Base-by-base conservation (phyloP, 2,797 vertebrate genomes). In the Pseudocheirus occidentalis region DNA sequence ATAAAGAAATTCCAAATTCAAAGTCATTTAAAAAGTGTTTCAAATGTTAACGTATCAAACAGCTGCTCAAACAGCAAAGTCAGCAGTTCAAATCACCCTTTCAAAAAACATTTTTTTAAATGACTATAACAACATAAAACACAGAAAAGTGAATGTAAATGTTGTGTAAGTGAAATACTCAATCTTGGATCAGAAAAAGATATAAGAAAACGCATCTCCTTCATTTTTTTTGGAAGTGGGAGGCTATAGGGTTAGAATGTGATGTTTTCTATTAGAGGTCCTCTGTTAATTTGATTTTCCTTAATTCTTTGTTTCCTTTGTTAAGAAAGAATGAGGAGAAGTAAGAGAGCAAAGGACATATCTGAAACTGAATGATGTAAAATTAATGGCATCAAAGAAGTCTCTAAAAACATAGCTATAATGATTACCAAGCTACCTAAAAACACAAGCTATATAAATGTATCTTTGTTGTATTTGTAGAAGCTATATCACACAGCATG, bases 381-480 rank as follows among this genome's bases (percentile, higher is more conserved):
- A 46, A 31, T 13, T 62, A 55, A 93, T 46, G 10, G 13, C 31
- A 90, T 95, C 31, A 57, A 54, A 52, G 21, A 55, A 18, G n/a
- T 27, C 28, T 93, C 89, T 29, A 24, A 73, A 92, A 94, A 95
- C 93, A 46, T 27, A 93, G 92, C 57, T 53, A 7, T 50, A 81
- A 94, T 52, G 92, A 93, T 81, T n/a, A 90, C 55, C 40, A 87
- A 10, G n/a, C 21, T 55, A 59, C 46, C 21, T 59, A 24, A 4
- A 53, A 57, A 95, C 0, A 34, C 52, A 95, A 96, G 12, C 53
- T 28, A 40, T 46, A 46, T 58, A 56, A 52, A 54, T 54, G 11
- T 54, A 54, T 54, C 53, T 54, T 54, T 12, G 53, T 54, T 54
- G 53, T 54, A 54, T 54, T 54, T 54, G 53, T 54, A 54, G 53